Conservation (phyloP, 1,140 invertebrate species). For the Megalopta genalis region DNA sequence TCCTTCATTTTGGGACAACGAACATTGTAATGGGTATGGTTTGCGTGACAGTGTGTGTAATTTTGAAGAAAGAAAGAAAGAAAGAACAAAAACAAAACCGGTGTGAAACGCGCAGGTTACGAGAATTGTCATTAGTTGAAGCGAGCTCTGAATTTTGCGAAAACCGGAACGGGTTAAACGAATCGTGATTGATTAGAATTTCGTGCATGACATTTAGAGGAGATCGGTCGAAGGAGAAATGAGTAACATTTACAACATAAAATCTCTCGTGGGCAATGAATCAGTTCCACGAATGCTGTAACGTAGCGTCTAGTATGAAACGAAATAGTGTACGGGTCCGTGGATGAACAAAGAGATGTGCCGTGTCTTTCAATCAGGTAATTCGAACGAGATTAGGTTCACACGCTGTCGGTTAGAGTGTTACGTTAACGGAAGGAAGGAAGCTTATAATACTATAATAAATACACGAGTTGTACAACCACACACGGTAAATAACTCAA, state of each 20-base stretch:
- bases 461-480: too few species aligned
- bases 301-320: slow-evolving; percentile 3
- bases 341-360: slow-evolving; percentile 26
- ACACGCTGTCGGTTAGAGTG: background rate
- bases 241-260: background rate
- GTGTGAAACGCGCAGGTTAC: slow-evolving; percentile 10
- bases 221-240: background rate
- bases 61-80: background rate
- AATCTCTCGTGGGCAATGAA: background rate
- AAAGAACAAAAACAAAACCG: background rate
- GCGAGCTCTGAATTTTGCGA: slow-evolving; percentile 23
- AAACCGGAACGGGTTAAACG: background rate
- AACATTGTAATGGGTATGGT: slow-evolving; percentile 62
- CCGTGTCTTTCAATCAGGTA: background rate
- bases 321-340: background rate
- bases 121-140: background rate
- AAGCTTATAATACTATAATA: too few species aligned
- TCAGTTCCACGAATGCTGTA: slow-evolving; percentile 15
- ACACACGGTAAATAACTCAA: too few species aligned
- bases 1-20: slow-evolving; percentile 5
- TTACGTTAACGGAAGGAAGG: background rate
- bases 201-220: background rate
- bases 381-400: background rate
- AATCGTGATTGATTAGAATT: background rate
- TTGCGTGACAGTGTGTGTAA: slow-evolving; percentile 53